Base-by-base conservation (phyloP, 2,797 vertebrate species). In the Parotocinclus haroldoi region DNA sequence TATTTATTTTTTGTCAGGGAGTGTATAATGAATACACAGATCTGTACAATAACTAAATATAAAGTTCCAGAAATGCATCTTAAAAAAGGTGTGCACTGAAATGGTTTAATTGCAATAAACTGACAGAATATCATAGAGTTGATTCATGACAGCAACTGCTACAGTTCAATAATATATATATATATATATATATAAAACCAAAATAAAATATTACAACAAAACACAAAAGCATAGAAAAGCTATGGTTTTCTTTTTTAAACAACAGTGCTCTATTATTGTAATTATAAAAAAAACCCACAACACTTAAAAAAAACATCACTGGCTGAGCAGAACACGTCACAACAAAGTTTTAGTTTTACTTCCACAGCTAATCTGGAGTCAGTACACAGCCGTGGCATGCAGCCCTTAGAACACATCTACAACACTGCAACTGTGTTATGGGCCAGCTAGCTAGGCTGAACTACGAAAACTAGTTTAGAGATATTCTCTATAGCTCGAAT, bases 251-350 rank as follows among this genome's bases (percentile, higher is more conserved):
- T 73, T 77, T 81, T 27, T 78, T 63, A 63, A 66, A 72, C 50
- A 69, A 79, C 79, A 85, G 83, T 83, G 83, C 82, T 83, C 79
- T 69, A 68, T 78, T 76, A 73, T 61, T 75, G 64, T 74, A 44
- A 73, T 59, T 68, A 52, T 40, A 62, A 80, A 80, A 62, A 76
- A 66, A 62, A 75, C 13, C 8, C 48, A 50, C 5, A 50, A 50
- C 10, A 13, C 11, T 10, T 48, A 86, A 87, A 85, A 82, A 85
- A 87, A 85, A 78, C 82, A 82, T 83, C 83, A 85, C 84, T 82
- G 82, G 83, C 86, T 83, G 80, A 87, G 84, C 81, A 82, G 69
- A 87, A 86, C 83, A 85, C 81, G 84, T 83, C 84, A 91, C 82
- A 81, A 88, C 85, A 83, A 84, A 79, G 78, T 84, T 80, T 83